These are phyloP conservation scores for Ispidina lecontei DNA, from an alignment of 2,797 vertebrate genomes.

Conservation along the genomic window DNA sequence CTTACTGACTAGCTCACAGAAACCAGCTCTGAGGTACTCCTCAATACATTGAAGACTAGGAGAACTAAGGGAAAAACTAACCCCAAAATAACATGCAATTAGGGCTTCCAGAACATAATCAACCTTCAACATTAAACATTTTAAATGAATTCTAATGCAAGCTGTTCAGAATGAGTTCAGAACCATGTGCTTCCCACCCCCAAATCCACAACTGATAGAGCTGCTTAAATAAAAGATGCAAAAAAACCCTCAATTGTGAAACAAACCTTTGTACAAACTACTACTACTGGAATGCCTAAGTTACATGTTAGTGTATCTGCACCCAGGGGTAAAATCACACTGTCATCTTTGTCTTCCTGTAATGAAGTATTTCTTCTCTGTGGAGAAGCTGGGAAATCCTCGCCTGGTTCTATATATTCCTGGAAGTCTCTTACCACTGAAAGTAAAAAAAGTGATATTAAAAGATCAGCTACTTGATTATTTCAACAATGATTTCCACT, in stretches of 20 bases:
- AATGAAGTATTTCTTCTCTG: constrained; percentile 88
- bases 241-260: neutral
- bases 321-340: constrained; percentile 92
- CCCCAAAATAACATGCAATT: neutral
- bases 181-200: constrained; percentile 12
- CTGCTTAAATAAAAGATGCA: neutral
- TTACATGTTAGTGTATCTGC: constrained; percentile 96
- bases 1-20: neutral
- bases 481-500: constrained; percentile 54
- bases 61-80: neutral
- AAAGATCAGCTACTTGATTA: constrained; percentile 52
- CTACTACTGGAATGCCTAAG: constrained; percentile 94
- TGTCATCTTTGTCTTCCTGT: constrained; percentile 89
- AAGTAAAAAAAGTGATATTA: constrained; percentile 59
- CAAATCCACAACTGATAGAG: neutral
- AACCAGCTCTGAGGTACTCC: neutral
- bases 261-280: constrained; percentile 97
- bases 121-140: neutral
- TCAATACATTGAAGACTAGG: neutral
- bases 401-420: constrained; percentile 95
- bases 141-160: neutral
- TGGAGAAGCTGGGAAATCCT: constrained; percentile 89
- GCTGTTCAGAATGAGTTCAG: neutral
- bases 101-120: neutral
- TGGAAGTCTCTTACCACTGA: constrained; percentile 98